Conservation (phyloP, 2,113 vertebrate genomes). For the Cheilinus undulatus region DNA sequence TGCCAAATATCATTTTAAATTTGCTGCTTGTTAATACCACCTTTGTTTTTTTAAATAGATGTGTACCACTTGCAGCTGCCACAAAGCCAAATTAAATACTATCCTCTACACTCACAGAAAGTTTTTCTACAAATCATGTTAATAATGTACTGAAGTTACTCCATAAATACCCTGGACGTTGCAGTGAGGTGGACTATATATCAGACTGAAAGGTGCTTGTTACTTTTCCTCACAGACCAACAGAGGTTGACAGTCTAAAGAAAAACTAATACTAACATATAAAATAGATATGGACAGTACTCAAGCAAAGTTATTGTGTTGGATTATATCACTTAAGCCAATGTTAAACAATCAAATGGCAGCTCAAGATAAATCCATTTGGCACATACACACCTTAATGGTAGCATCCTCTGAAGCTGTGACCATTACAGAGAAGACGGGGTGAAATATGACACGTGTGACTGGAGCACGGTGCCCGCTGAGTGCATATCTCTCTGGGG, state of each 20-base stretch:
- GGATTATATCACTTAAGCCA: too few relatives aligned
- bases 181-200: neutral
- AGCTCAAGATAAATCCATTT: neutral
- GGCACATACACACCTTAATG: constrained; percentile 89
- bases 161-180: neutral
- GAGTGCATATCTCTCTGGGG: constrained; percentile 96
- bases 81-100: too few relatives aligned
- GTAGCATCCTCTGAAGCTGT: constrained; percentile 99
- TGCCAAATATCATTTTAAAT: too few relatives aligned
- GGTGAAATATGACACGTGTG: constrained; percentile 98
- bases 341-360: neutral
- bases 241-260: neutral
- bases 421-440: constrained; percentile 99
- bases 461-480: constrained; percentile 98
- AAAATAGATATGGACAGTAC: too few relatives aligned
- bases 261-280: neutral
- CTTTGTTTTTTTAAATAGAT: too few relatives aligned
- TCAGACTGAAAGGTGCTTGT: neutral
- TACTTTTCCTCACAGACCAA: neutral
- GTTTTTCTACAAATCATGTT: too few relatives aligned
- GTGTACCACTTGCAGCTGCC: too few relatives aligned
- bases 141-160: too few relatives aligned
- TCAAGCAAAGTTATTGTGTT: too few relatives aligned
- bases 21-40: too few relatives aligned
- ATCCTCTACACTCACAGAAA: too few relatives aligned